Evolutionary conservation across 2,113 vertebrate species (phyloP).

Genomic region (Eolophus roseicapilla): DNA sequence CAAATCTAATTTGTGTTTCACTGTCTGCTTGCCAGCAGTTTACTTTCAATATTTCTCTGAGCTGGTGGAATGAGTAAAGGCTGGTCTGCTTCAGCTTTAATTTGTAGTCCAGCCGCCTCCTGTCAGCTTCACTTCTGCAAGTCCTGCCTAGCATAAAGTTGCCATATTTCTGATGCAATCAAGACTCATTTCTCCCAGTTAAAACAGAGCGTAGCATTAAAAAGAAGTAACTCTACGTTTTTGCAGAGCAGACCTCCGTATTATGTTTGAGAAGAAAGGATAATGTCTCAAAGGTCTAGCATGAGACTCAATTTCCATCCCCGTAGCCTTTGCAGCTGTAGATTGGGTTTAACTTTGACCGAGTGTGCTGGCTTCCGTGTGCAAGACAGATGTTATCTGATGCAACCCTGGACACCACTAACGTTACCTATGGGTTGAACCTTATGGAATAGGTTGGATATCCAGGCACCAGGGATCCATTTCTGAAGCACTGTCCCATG

Average conservation of each 20-base stretch:
- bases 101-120: constrained; percentile 10
- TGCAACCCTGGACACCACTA: background rate
- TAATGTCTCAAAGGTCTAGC: background rate
- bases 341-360: background rate
- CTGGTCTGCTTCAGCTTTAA: constrained; percentile 58
- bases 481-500: background rate
- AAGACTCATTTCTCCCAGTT: background rate
- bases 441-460: background rate
- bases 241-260: background rate
- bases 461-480: background rate
- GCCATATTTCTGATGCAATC: background rate
- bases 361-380: background rate
- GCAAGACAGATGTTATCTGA: background rate
- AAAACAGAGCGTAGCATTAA: background rate
- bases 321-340: background rate
- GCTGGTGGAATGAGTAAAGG: constrained; percentile 51
- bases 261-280: background rate
- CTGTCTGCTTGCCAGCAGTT: constrained; percentile 52
- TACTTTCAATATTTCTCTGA: constrained; percentile 49
- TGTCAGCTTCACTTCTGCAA: constrained; percentile 36
- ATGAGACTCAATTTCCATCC: background rate
- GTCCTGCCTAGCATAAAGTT: background rate
- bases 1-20: constrained; percentile 63
- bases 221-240: background rate
- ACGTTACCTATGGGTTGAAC: background rate